Conservation (phyloP, 2,888 invertebrate genomes). For the Adelognathus sp. region DNA sequence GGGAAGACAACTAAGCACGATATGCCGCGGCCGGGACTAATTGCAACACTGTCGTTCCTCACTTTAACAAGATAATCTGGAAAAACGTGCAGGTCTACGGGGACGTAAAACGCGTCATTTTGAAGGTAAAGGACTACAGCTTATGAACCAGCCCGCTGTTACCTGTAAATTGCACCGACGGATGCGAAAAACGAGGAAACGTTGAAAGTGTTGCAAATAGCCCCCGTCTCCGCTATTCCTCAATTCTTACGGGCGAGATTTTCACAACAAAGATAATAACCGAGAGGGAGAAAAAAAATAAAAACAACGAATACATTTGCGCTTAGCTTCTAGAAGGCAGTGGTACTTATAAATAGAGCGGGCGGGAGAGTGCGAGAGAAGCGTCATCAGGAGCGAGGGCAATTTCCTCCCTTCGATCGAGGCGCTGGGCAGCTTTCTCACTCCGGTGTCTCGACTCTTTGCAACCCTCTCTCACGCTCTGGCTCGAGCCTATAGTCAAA, state of each 20-base stretch:
- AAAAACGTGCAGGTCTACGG: too few species aligned
- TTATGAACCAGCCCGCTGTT: too few species aligned
- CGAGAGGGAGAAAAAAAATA: neutral
- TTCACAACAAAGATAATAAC: constrained; percentile 4
- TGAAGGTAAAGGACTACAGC: too few species aligned
- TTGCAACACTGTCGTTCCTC: too few species aligned
- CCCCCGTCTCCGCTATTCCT: too few species aligned
- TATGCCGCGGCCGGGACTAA: too few species aligned
- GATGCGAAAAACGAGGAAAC: too few species aligned
- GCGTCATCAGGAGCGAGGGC: constrained; percentile 50
- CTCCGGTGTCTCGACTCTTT: neutral
- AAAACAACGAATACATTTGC: constrained; percentile 8
- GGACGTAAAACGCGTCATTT: too few species aligned
- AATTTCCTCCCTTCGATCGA: constrained; percentile 60
- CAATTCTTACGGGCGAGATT: neutral
- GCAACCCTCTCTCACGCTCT: constrained; percentile 4
- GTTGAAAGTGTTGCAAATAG: too few species aligned
- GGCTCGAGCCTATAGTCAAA: constrained; percentile 18
- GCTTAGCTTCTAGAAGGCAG: constrained; percentile 20
- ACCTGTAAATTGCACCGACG: too few species aligned
- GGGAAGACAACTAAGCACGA: too few species aligned
- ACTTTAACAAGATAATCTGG: too few species aligned
- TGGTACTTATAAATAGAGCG: constrained; percentile 49
- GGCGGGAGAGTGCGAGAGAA: constrained; percentile 17
- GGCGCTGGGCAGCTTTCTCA: neutral